Percentiles rank a stretch among this genome's conserved stretches.
phyloP scores from a whole-genome alignment of 2,113 vertebrate species.

The Oreotrochilus melanogaster region DNA sequence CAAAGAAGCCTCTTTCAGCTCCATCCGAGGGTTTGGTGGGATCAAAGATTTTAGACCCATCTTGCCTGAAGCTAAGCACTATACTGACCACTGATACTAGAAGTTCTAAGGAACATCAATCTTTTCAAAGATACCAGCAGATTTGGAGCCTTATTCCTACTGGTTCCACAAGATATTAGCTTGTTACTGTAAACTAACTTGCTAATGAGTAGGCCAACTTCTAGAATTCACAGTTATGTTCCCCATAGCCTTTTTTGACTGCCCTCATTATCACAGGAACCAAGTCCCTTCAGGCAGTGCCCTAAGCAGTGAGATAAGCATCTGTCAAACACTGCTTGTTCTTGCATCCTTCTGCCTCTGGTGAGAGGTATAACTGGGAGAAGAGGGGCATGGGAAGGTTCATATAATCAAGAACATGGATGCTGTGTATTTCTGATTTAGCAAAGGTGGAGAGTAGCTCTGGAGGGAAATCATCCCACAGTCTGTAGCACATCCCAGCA shows the following conservation, averaged over 20 bases:
- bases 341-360: not conserved
- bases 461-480: slow-evolving; percentile 11
- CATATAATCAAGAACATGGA: slow-evolving; percentile 12
- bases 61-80: not conserved
- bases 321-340: slow-evolving; percentile 36
- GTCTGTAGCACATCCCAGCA: slow-evolving; percentile 11
- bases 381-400: not conserved
- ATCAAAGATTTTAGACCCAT: not conserved
- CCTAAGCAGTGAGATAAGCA: slow-evolving; percentile 10
- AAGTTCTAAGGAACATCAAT: not conserved
- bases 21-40: not conserved
- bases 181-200: slow-evolving; percentile 2
- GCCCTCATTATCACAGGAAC: slow-evolving; percentile 46
- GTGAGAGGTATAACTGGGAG: not conserved
- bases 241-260: not conserved
- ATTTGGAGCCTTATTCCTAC: not conserved
- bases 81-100: not conserved
- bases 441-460: not conserved
- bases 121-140: not conserved
- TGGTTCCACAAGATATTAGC: not conserved
- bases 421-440: slow-evolving; percentile 7
- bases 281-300: not conserved
- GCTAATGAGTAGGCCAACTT: not conserved
- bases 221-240: not conserved
- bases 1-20: not conserved